A percentile compares a stretch with the other conserved stretches of the same genome.
phyloP scores from a whole-genome alignment of 2,797 vertebrate species.

The Threskiornis aethiopicus region DNA sequence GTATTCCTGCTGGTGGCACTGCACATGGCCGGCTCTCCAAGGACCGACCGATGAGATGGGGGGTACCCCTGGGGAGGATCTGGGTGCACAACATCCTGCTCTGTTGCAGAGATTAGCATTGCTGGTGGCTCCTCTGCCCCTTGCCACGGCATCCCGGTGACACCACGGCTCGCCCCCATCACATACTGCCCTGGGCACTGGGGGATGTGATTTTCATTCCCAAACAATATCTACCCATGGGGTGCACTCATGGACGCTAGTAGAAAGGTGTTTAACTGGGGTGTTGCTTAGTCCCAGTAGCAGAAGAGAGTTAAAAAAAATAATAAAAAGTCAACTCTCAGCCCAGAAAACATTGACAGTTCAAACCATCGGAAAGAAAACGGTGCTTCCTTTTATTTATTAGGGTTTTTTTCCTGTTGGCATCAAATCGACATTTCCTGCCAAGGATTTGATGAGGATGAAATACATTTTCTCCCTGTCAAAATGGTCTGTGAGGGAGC shows the following conservation, averaged over 20 bases:
- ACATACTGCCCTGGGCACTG: neutral
- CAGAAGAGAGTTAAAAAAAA: neutral
- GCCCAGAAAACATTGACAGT: neutral
- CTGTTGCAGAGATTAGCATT: neutral
- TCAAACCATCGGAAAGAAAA: neutral
- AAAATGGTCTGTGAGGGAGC: neutral
- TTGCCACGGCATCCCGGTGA: rapidly evolving
- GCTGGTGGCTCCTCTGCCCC: neutral
- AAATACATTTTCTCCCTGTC: slow-evolving; percentile 8
- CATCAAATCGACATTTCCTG: neutral
- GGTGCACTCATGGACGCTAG: neutral
- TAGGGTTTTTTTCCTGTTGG: neutral
- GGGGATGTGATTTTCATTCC: neutral
- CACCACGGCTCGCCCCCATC: neutral
- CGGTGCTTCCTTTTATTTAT: slow-evolving; percentile 13
- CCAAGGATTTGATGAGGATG: slow-evolving; percentile 33
- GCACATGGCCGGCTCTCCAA: rapidly evolving
- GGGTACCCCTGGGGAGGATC: neutral
- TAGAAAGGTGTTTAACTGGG: neutral
- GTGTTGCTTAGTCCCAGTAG: neutral
- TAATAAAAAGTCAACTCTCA: neutral
- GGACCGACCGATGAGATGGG: rapidly evolving
- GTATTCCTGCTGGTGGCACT: neutral
- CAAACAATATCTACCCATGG: neutral
- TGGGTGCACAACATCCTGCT: neutral